Conservation (phyloP, 2,888 invertebrate genomes). For the Melikaiella ostensackeni region DNA sequence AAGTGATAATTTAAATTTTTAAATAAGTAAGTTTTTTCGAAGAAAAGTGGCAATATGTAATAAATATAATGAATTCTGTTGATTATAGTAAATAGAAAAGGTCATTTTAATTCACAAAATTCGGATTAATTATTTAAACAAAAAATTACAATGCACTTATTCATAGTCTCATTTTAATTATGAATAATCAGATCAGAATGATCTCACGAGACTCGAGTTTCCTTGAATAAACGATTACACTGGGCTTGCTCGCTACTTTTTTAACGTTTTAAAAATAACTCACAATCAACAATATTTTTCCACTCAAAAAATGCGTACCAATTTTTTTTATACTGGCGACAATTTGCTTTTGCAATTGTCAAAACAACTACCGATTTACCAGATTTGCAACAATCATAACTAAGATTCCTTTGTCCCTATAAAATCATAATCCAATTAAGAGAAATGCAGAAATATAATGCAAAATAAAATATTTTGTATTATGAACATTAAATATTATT, state of each 20-base stretch:
- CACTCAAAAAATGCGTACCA: not conserved
- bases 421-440: too few species aligned
- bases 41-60: not conserved
- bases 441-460: too few species aligned
- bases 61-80: not conserved
- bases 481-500: too few species aligned
- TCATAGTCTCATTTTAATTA: not conserved
- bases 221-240: constrained; percentile 19
- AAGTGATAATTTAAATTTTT: too few species aligned
- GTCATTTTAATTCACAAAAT: not conserved
- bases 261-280: not conserved
- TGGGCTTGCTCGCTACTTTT: not conserved
- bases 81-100: not conserved
- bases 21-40: not conserved
- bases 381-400: too few species aligned
- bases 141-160: not conserved
- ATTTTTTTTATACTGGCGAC: too few species aligned
- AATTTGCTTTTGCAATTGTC: too few species aligned
- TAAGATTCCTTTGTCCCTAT: too few species aligned
- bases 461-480: too few species aligned
- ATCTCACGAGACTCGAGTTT: constrained; percentile 33
- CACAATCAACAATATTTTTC: not conserved
- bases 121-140: not conserved
- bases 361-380: too few species aligned
- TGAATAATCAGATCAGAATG: not conserved